Evolutionary conservation across 2,797 vertebrate species (phyloP), one percentile per base, ranked within the genome.

Genomic region (Scomberomorus guttatus): DNA sequence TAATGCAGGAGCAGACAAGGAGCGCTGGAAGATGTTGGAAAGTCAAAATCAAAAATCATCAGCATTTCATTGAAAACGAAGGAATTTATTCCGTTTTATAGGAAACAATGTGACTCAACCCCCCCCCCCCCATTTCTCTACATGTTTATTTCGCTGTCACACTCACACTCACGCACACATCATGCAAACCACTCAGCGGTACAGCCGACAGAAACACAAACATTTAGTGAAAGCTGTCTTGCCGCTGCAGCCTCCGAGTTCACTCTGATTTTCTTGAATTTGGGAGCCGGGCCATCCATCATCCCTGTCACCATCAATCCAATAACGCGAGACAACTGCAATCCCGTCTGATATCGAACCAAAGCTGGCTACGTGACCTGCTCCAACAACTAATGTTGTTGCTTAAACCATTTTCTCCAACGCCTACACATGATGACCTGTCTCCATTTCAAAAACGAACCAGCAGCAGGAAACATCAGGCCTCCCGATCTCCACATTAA

Each of bases 231-330:
- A 75, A 69, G 8, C 75, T 65, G 29, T 1, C 11, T 6, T 6
- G 0, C 20, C 15, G 13, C 55, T 8, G 12, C 44, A 46, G 48
- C 37, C 32, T 59, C 24, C 0, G 32, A 46, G 50, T 66, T n/a
- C 8, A 5, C 51, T 46, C n/a, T 37, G 67, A 20, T 69, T 77
- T 71, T 64, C 54, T 51, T 71, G 61, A 58, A 78, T 60, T 68
- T 66, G 8, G 37, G 25, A 22, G 44, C 46, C 2, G 54, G 77
- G 56, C 15, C 87, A 89, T 92, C 88, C 86, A 89, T 91, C 90
- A 91, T 77, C n/a, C 61, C 58, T 77, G 87, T 87, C 81, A 72
- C 78, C 50, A 83, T 84, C 80, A 81, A 82, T 87, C 77, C 71
- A 85, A 85, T 86, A 80, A 83, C 24, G 51, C 44, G 8, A 80